Base-by-base conservation (phyloP, 2,797 vertebrate genomes). In the Dicrostonyx torquatus region DNA sequence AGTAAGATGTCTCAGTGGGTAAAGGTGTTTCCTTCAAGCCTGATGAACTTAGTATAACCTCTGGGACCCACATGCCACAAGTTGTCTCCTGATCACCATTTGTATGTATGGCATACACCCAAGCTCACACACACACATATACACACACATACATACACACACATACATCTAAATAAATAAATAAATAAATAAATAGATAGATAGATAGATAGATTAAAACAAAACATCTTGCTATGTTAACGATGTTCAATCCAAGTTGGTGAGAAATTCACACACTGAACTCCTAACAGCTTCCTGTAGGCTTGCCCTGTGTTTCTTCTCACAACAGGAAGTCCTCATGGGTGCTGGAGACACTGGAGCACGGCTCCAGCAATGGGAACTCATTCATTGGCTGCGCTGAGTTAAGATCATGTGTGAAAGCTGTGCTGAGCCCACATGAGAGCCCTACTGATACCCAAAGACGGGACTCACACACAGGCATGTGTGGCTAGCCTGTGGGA, bases 381-480 rank as follows among this genome's bases (percentile, higher is more conserved):
- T 40, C 40, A 24, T 68, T 48, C 37, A 6, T 50, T 8, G 1
- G 43, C 77, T 37, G 13, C 85, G 78, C 1, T 0, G 55, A 75
- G 55, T 18, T 24, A 13, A 0, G 0, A 0, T 2, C n/a, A 4
- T 3, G 4, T 34, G 6, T 3, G 10, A 82, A 68, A 14, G 8
- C 77, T 1, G 6, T 37, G 3, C 37, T 48, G 17, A 45, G 64
- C n/a, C 40, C 8, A 15, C 14, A 15, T 31, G 62, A 53, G 12
- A 45, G 9, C 64, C 26, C 60, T 15, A 12, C 62, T 53, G 31
- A 31, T 34, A 15, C 43, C 3, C 43, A n/a, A 3, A 73, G 26
- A n/a, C 0, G 0, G 55, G 40, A 6, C 26, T 13, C 0, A 0
- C 0, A 7, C 40, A 37, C 13, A 40, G 20, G 20, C 1, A 2